Conservation (phyloP, 2,797 vertebrate genomes). For the Chelidonichthys spinosus region DNA sequence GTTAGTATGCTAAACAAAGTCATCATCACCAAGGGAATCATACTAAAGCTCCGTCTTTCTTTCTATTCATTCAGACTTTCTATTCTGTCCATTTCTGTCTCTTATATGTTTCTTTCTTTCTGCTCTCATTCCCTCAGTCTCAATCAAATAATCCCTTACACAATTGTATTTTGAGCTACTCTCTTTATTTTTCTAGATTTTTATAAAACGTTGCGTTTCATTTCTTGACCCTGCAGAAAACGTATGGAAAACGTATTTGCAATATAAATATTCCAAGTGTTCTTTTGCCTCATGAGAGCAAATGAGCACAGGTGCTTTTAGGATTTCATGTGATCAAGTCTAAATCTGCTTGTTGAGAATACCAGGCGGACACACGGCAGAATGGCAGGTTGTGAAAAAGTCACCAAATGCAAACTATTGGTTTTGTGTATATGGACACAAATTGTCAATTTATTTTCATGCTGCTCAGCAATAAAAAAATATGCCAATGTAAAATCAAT, state of each 20-base stretch:
- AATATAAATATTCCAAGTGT: too few species aligned
- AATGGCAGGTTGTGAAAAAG: too few species aligned
- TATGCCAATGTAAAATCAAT: too few species aligned
- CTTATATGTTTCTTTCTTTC: neutral
- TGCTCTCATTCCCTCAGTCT: neutral
- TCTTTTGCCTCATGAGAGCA: neutral
- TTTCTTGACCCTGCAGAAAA: neutral
- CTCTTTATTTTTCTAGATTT: neutral
- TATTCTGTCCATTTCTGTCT: neutral
- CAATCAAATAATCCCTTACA: neutral
- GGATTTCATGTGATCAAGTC: neutral
- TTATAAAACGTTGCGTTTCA: neutral
- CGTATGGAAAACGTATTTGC: neutral
- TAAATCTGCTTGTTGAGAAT: neutral
- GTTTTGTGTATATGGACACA: too few species aligned
- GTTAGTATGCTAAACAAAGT: slow-evolving; percentile 36
- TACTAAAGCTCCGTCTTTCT: neutral
- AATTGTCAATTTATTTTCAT: too few species aligned
- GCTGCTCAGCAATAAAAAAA: too few species aligned
- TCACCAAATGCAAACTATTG: too few species aligned
- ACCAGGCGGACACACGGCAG: too few species aligned
- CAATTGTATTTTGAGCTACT: neutral
- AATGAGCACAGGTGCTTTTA: neutral
- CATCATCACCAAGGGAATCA: slow-evolving; percentile 2
- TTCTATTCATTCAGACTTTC: slow-evolving; percentile 1